Evolutionary conservation across 2,888 invertebrate species (phyloP), one percentile per base, ranked within the genome.

Genomic region (Torymus texanus): DNA sequence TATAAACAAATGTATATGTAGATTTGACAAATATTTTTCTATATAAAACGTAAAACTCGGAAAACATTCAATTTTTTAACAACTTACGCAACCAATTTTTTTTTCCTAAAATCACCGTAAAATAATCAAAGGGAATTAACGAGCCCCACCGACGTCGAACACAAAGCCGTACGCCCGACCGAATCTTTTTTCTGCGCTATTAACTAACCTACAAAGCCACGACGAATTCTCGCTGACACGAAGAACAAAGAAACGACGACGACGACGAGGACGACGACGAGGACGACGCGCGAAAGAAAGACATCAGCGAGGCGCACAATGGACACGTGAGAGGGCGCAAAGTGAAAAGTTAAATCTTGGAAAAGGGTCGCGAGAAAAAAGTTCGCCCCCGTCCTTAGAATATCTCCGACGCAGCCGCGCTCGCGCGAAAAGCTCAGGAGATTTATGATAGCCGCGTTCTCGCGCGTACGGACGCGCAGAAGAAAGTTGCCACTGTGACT

Each of bases 331-430:
- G 53, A 68, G 55, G 68, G 75, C 53, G 75, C 62, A 68, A 76
- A 68, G 68, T 76, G 75, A 68, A 76, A 76, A 76, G 68, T 70
- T 76, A 55, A 68, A 62, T n/a, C 62, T 53, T 53, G 62, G 50
- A 61, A 53, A 41, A 41, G 41, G 41, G 41, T 41, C 41, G 41
- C 8, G 55, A 66, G 58, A 24, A 74, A 66, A 74, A 71, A 59
- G 21, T 71, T 71, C 11, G 1, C 24, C n/a, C 53, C 1, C 21
- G 21, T 16, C 41, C n/a, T 41, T 41, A 41, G 8, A 41, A 41
- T 41, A 16, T 59, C 18, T 55, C n/a, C 55, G 29, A 56, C 41
- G 41, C 41, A 41, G 41, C 41, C 41, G 41, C 18, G 58, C 12
- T 1, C 59, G 55, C 18, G 58, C n/a, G 50, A 51, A 63, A 71